Base-by-base conservation (phyloP, 2,888 invertebrate genomes). In the Eledona agricola region DNA sequence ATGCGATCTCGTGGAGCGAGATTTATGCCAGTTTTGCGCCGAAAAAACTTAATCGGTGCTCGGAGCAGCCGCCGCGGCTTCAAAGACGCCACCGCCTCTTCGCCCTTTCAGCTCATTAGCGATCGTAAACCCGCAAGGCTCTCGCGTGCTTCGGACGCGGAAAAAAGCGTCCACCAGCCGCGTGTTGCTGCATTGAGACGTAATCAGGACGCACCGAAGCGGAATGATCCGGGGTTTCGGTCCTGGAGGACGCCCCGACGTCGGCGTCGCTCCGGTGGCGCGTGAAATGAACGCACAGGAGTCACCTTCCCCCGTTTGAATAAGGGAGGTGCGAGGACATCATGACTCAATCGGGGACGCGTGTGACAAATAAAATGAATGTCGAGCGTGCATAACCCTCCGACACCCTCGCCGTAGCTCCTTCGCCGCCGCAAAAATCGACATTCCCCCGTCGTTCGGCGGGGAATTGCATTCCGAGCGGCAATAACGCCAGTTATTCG, bases 211-310 rank as follows among this genome's bases (percentile, higher is more conserved):
- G 51, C 58, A 52, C 22, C 55, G 60, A 45, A 55, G 58, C 60
- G 59, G 34, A 55, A 52, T 63, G 53, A 63, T 59, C 62, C 59
- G 32, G 53, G 50, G 49, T 52, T 51, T 37, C n/a, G 22, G 31
- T 40, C 20, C 19, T 40, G n/a, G n/a, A 55, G 51, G 47, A 55
- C 59, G 58, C 57, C 61, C 43, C 59, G 61, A 59, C 57, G 62
- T 20, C 45, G 31, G 57, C 57, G 58, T 51, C 67, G 70, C 70
- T 69, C 63, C 62, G 67, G 32, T 62, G 68, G 63, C 54, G 69
- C 72, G 65, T 71, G 70, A 71, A 72, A 72, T 72, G 59, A 69
- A 66, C 64, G 51, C 57, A 58, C 58, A 51, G 57, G 57, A 56
- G 43, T 55, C 60, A 60, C 63, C 62, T 62, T 11, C 3, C 38